Conservation (phyloP, 2,113 vertebrate species). For the Baryphthengus martii region DNA sequence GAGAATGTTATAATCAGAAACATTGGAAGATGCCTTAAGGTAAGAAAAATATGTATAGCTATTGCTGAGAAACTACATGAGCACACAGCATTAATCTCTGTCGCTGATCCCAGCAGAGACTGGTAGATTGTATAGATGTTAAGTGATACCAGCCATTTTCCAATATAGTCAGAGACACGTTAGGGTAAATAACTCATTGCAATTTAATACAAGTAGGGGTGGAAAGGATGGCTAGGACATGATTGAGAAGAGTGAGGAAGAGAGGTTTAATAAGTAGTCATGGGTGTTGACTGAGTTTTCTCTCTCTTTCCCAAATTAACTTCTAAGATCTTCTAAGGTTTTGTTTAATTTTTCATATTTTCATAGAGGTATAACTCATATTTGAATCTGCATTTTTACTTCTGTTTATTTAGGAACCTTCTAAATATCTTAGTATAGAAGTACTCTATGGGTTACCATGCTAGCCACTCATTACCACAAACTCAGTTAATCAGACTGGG, state of each 20-base stretch:
- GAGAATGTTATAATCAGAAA: not conserved
- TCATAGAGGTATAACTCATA: not conserved
- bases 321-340: not conserved
- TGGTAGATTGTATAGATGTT: not conserved
- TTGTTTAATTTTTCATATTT: not conserved
- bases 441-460: not conserved
- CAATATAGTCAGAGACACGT: not conserved
- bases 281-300: not conserved
- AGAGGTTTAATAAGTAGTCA: not conserved
- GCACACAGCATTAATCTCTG: not conserved
- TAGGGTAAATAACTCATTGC: not conserved
- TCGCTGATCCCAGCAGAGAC: not conserved
- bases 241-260: not conserved
- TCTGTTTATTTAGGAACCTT: not conserved
- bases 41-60: not conserved
- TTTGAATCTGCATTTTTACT: not conserved
- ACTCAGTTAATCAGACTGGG: not conserved
- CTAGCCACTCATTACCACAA: not conserved
- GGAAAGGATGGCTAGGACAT: not conserved
- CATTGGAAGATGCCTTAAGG: not conserved
- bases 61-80: not conserved
- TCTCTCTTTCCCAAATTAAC: not conserved
- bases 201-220: not conserved
- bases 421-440: not conserved
- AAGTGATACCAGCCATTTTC: not conserved